Percentiles rank a stretch among this genome's conserved stretches.
Conservation (phyloP, 1,140 invertebrate genomes). For the Dinothrombium tinctorium region DNA sequence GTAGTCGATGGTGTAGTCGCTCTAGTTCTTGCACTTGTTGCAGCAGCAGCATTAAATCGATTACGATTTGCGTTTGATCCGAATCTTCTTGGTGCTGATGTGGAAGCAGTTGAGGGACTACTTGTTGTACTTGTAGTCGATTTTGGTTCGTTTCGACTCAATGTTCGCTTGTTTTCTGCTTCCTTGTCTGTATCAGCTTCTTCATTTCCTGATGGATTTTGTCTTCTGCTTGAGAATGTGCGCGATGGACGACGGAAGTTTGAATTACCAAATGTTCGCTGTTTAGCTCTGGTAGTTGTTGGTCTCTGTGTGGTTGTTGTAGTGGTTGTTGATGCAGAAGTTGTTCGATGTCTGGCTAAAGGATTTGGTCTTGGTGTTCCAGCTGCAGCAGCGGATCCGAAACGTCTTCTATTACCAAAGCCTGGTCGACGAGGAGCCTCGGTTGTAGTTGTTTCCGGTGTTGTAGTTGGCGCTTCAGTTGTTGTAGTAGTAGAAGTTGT, state of each 20-base stretch:
- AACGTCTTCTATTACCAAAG: slow-evolving; percentile 7
- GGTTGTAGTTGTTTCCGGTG: slow-evolving; percentile 4
- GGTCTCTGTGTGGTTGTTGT: slow-evolving; percentile 4
- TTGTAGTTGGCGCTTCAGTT: not conserved
- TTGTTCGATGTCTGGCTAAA: not conserved
- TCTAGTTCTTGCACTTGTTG: not conserved
- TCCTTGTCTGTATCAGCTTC: not conserved
- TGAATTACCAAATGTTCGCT: not conserved
- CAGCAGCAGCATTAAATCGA: not conserved
- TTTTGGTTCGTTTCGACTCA: not conserved
- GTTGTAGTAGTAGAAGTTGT: slow-evolving; percentile 6
- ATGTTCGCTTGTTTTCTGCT: not conserved
- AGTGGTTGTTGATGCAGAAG: slow-evolving; percentile 1
- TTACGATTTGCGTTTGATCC: not conserved
- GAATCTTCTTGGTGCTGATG: not conserved
- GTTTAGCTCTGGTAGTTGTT: not conserved
- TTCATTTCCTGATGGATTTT: no score
- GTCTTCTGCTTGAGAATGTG: no score
- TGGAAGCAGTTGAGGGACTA: not conserved
- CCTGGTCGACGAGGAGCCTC: not conserved
- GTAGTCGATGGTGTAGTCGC: not conserved
- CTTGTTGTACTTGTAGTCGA: not conserved
- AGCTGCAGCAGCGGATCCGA: not conserved
- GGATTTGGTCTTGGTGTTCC: not conserved
- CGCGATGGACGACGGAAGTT: not conserved